Percentiles rank a stretch among this genome's conserved stretches.
Conservation (phyloP, 1,140 invertebrate genomes). For the Caenorhabditis inopinata region DNA sequence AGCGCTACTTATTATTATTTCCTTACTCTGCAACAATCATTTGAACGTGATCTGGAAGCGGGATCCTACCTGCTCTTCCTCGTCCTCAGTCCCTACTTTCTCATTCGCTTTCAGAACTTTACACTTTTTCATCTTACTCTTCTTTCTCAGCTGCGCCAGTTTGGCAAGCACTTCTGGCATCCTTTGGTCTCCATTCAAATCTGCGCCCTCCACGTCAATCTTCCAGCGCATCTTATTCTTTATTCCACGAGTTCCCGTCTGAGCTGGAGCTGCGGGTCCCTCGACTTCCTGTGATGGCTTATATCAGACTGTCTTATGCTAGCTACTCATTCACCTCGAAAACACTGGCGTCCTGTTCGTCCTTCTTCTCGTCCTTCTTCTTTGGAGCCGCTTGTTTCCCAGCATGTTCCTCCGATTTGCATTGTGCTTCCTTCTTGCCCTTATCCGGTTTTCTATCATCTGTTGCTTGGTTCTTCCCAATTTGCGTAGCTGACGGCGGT, state of each 20-base stretch:
- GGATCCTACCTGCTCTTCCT: neutral
- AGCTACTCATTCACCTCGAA: neutral
- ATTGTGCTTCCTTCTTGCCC: neutral
- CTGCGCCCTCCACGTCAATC: conserved; percentile 4
- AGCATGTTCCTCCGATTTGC: neutral
- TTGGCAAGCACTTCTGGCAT: neutral
- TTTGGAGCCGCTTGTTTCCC: neutral
- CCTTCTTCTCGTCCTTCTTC: neutral
- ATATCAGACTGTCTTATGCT: too few species aligned
- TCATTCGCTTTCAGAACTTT: conserved; percentile 11
- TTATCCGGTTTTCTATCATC: neutral
- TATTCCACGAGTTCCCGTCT: neutral
- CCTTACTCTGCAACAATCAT: neutral
- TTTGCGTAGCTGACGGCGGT: too few species aligned
- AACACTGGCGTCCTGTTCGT: conserved; percentile 13
- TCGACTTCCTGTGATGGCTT: neutral
- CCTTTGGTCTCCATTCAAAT: neutral
- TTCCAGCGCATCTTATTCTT: conserved; percentile 26
- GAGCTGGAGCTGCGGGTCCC: neutral
- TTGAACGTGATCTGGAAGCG: too few species aligned
- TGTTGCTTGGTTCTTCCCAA: neutral
- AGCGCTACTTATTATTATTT: neutral
- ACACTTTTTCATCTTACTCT: neutral
- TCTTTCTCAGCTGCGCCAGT: neutral
- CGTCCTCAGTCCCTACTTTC: neutral